Evolutionary conservation across 2,888 invertebrate genomes (phyloP).

Genomic region (Papilio elwesi): DNA sequence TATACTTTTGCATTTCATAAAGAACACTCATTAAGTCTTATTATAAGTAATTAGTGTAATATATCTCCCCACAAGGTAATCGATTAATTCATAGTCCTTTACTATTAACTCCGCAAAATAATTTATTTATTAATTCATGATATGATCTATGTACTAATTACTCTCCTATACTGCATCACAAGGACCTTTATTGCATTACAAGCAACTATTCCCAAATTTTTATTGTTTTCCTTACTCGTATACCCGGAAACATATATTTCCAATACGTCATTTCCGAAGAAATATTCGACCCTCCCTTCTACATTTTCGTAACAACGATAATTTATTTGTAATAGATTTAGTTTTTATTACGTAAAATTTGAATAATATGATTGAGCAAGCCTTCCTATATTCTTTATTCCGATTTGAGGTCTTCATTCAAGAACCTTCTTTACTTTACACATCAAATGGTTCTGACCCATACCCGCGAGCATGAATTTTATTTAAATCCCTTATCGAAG

Average conservation of each 20-base stretch:
- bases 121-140: background rate
- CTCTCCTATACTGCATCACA: background rate
- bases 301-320: background rate
- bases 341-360: too few relatives aligned
- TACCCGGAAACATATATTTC: conserved; percentile 57
- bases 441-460: too few relatives aligned
- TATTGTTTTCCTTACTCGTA: conserved; percentile 47
- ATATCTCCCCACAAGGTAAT: too few relatives aligned
- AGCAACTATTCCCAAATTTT: background rate
- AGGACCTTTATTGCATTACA: background rate
- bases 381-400: background rate
- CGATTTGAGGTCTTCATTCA: background rate
- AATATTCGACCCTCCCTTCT: conserved; percentile 48
- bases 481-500: background rate
- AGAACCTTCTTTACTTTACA: background rate
- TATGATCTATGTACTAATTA: too few relatives aligned
- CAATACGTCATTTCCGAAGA: conserved; percentile 58
- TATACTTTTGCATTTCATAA: too few relatives aligned
- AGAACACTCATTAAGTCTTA: too few relatives aligned
- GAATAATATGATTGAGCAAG: background rate
- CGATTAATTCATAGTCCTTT: background rate
- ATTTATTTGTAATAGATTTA: background rate
- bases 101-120: too few relatives aligned
- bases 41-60: too few relatives aligned
- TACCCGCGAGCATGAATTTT: too few relatives aligned